These are phyloP conservation scores for Pachypanchax playfairii DNA, from an alignment of 2,113 vertebrate species.

Conservation along the genomic window DNA sequence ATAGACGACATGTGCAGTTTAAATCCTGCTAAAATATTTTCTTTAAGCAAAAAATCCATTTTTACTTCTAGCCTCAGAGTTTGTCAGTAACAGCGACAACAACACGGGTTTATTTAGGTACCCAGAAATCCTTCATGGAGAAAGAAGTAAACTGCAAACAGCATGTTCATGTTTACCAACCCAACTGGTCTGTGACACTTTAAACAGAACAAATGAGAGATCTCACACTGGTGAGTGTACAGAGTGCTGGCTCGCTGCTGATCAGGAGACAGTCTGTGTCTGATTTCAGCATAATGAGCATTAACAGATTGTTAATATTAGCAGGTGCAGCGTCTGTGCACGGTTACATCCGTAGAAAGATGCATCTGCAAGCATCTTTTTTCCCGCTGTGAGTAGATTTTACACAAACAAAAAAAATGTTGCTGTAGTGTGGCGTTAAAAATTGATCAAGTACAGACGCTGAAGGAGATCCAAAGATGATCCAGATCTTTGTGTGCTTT, in stretches of 20 bases:
- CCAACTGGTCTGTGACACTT: constrained; percentile 50
- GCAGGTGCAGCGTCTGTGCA: neutral
- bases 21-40: constrained; percentile 21
- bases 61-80: constrained; percentile 1
- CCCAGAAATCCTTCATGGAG: constrained; percentile 25
- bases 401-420: constrained; percentile 31
- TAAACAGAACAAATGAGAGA: constrained; percentile 54
- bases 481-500: constrained; percentile 7
- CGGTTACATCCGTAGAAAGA: neutral
- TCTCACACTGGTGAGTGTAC: constrained; percentile 39
- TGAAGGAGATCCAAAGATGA: constrained; percentile 9
- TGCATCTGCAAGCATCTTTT: neutral
- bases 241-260: constrained; percentile 29
- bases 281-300: constrained; percentile 12
- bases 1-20: constrained; percentile 7
- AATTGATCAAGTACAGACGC: constrained; percentile 24
- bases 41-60: neutral
- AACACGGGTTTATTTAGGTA: constrained; percentile 13
- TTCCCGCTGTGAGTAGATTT: constrained; percentile 10
- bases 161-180: constrained; percentile 46
- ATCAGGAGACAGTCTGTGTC: constrained; percentile 48
- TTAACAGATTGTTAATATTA: constrained; percentile 6
- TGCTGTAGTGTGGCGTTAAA: constrained; percentile 35
- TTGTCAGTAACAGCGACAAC: neutral
- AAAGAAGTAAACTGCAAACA: constrained; percentile 38